These are phyloP conservation scores for Drosophila arizonae DNA, from an alignment of 1,140 invertebrate species.

Conservation along the genomic window DNA sequence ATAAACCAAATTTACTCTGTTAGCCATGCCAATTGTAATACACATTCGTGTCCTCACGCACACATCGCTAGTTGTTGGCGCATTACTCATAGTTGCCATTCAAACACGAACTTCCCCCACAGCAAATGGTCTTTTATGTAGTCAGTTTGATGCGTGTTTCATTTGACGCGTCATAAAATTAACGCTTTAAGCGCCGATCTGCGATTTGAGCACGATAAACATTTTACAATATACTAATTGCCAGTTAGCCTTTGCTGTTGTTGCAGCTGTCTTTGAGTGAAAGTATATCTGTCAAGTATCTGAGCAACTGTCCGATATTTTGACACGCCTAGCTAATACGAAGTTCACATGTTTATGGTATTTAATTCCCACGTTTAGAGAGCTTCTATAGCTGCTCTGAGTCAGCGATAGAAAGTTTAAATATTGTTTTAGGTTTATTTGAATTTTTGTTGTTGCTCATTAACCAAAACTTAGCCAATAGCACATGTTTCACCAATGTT, in stretches of 20 bases:
- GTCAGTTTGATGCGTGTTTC: conserved; percentile 31
- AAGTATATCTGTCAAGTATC: conserved; percentile 62
- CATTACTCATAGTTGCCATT: conserved; percentile 22
- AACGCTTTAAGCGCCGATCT: conserved; percentile 41
- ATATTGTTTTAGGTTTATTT: conserved; percentile 32
- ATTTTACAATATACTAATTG: conserved; percentile 56
- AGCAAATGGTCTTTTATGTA: conserved; percentile 1
- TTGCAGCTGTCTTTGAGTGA: conserved; percentile 54
- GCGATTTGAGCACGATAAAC: conserved; percentile 57
- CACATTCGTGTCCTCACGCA: background rate
- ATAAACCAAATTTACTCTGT: too few species aligned
- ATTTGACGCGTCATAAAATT: conserved; percentile 60
- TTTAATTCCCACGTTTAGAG: conserved; percentile 43
- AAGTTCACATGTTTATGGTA: conserved; percentile 23
- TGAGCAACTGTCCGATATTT: conserved; percentile 33
- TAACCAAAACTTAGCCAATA: conserved; percentile 37
- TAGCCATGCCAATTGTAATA: too few species aligned
- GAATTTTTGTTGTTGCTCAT: conserved; percentile 12
- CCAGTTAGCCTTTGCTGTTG: conserved; percentile 10
- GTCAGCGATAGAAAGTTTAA: conserved; percentile 61
- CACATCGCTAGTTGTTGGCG: background rate
- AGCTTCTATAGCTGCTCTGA: conserved; percentile 49
- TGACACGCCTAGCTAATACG: conserved; percentile 29
- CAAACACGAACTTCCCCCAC: background rate
- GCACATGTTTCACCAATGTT: conserved; percentile 44